Conservation (phyloP, 2,888 invertebrate species). For the Callosobruchus maculatus region DNA sequence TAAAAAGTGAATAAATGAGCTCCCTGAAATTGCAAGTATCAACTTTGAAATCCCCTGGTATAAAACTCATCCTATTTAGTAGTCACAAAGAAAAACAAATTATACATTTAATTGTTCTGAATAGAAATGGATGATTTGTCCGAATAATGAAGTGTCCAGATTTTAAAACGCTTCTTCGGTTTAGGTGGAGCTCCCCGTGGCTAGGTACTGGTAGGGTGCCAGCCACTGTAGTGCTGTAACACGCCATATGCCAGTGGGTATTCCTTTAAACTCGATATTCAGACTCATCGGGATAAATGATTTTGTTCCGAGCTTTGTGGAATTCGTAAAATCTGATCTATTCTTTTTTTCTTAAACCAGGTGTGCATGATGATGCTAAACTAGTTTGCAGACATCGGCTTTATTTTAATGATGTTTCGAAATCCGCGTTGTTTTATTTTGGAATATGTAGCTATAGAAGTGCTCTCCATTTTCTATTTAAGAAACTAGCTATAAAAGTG, state of each 20-base stretch:
- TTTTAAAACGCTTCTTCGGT: neutral
- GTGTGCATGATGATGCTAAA: neutral
- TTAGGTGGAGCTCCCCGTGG: neutral
- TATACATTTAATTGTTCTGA: neutral
- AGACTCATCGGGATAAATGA: neutral
- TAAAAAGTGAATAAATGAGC: no score
- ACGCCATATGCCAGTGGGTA: neutral
- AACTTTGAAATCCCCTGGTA: no score
- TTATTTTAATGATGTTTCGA: neutral
- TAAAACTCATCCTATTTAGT: no score
- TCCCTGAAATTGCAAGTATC: no score
- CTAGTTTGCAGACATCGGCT: neutral
- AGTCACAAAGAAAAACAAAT: neutral
- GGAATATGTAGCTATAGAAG: no score
- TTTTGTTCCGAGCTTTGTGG: neutral
- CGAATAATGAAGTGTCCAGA: neutral
- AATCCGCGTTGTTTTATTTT: no score
- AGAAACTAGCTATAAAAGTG: no score
- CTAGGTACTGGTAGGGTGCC: neutral
- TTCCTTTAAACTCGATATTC: neutral
- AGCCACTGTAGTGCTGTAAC: neutral
- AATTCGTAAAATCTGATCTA: neutral
- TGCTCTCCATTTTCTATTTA: no score
- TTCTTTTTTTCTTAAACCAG: neutral
- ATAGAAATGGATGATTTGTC: neutral